Evolutionary conservation across 2,113 vertebrate genomes (phyloP).

Genomic region (Fregata magnificens): DNA sequence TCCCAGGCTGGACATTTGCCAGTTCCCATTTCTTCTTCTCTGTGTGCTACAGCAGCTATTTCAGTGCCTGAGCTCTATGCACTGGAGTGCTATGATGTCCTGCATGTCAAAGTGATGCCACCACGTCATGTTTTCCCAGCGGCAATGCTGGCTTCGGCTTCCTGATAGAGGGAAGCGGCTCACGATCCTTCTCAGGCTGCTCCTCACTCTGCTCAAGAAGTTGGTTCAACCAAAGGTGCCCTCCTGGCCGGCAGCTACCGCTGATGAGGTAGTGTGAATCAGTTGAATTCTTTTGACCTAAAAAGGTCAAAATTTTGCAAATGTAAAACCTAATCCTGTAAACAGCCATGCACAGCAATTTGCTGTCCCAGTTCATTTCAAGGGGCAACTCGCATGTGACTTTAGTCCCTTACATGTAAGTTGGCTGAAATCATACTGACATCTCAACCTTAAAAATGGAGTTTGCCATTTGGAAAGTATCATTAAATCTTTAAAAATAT

Average conservation of each 20-base stretch:
- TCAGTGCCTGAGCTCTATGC: neutral
- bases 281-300: neutral
- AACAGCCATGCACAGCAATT: fast-evolving
- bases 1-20: neutral
- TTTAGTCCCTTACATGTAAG: neutral
- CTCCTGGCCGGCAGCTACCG: neutral
- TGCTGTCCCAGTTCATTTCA: neutral
- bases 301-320: neutral
- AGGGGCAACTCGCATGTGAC: neutral
- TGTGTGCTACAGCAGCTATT: neutral
- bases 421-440: neutral
- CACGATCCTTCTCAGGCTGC: neutral
- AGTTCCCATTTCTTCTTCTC: neutral
- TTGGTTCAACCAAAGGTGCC: neutral
- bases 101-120: fast-evolving
- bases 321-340: neutral
- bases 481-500: neutral
- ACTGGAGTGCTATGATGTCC: neutral
- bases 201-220: neutral
- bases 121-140: neutral
- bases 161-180: neutral
- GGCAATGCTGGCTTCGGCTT: neutral
- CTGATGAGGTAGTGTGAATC: neutral
- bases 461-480: neutral
- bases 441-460: neutral